Base-by-base conservation (phyloP, 2,113 vertebrate species). In the Onychostruthus taczanowskii region DNA sequence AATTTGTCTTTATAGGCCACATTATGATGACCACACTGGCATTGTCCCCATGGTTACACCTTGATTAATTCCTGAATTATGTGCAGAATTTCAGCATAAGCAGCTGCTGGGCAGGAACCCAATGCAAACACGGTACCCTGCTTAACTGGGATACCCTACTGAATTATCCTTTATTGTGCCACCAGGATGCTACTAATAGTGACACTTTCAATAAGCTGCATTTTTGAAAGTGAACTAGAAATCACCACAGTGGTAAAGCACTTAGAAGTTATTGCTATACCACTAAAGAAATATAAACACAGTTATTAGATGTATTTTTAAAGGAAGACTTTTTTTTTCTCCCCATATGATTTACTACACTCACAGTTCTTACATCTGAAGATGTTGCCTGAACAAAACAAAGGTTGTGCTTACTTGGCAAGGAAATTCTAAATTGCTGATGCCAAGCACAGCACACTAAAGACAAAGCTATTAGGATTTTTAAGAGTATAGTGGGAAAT, bases 171-270 rank as follows among this genome's bases (percentile, higher is more conserved):
- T 75, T 69, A 77, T 41, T 94, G 68, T 50, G 89, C 59, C 84
- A 93, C 55, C 81, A 93, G 84, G 93, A 89, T 49, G 61, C 58
- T 93, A 91, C 90, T 92, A 95, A 93, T 83, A 90, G 80, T 58
- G 73, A 87, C 80, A 76, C 62, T 93, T 82, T 14, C 93, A 95
- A 91, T 72, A 73, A 72, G 49, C 46, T 84, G 63, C 17, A 27
- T 56, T 92, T 93, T 79, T 89, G 72, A 85, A 89, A 89, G 67
- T 81, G 81, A 92, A 90, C 94, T 80, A 72, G 73, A 87, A 96
- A 94, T 92, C 83, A 87, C 66, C 84, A 77, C 88, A 79, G 92
- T 55, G 53, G 85, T 88, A 86, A 95, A 63, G 50, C 76, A 79
- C 50, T 89, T 35, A 53, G n/a, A 88, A 95, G n/a, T 87, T 84